phyloP scores from a whole-genome alignment of 2,888 invertebrate genomes.

The Meiosimyza decipiens region DNA sequence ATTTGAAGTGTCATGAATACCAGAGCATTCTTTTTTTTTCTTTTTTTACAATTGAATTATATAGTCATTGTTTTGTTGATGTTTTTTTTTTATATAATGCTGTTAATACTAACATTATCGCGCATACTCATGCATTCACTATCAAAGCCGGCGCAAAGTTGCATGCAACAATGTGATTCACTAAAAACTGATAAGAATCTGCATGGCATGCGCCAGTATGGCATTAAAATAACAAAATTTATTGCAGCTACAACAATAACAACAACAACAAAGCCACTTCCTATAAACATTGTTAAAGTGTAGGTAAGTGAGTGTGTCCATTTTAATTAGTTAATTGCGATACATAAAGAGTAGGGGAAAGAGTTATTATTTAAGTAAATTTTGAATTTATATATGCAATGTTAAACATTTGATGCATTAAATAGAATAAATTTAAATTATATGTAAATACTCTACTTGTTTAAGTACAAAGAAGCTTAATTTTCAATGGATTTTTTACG shows the following conservation, averaged over 20 bases:
- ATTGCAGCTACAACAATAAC: not conserved
- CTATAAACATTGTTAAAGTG: not conserved
- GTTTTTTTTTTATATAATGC: no score
- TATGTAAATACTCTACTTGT: no score
- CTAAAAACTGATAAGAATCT: constrained; percentile 20
- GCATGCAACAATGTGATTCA: constrained; percentile 18
- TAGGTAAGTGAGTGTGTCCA: not conserved
- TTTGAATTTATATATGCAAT: not conserved
- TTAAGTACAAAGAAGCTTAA: no score
- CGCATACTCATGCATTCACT: not conserved
- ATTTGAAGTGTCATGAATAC: no score
- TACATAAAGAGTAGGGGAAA: no score
- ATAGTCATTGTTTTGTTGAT: no score
- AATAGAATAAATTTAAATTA: no score
- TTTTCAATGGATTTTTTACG: no score
- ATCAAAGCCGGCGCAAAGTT: not conserved
- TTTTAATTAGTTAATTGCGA: constrained; percentile 23
- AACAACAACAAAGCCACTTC: not conserved
- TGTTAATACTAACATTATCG: no score
- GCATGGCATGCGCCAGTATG: not conserved
- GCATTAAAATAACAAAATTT: not conserved
- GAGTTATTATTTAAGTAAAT: no score
- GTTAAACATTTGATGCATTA: not conserved
- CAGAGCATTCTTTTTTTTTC: not conserved
- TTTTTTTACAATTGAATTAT: not conserved